Percentiles rank a stretch among this genome's conserved stretches.
phyloP scores from a whole-genome alignment of 2,888 invertebrate species.

The Drosophila rubida region DNA sequence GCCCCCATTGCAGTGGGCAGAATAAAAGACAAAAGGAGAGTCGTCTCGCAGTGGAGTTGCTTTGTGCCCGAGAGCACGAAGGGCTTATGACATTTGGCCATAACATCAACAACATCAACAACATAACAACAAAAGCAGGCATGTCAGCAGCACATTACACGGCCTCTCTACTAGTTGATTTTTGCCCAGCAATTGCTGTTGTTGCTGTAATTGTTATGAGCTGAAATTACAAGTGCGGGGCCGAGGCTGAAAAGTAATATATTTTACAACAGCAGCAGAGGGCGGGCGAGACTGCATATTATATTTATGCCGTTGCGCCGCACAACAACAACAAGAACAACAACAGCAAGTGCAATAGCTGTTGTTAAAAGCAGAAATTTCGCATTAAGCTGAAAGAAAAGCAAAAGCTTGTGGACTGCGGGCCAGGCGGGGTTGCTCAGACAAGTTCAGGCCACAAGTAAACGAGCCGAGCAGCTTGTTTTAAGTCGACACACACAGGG shows the following conservation, averaged over 20 bases:
- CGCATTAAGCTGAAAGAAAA: conserved; percentile 77
- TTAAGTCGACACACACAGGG: conserved; percentile 42
- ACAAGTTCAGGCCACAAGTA: conserved; percentile 75
- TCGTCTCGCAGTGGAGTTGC: conserved; percentile 29
- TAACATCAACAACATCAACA: conserved; percentile 35
- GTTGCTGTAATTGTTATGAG: conserved; percentile 79
- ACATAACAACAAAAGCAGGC: conserved; percentile 34
- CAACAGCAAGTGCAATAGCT: conserved; percentile 58
- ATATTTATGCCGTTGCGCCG: conserved; percentile 70
- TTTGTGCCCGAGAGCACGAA: conserved; percentile 52
- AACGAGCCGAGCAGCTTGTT: conserved; percentile 75
- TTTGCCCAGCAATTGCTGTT: conserved; percentile 64
- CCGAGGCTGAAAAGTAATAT: conserved; percentile 70
- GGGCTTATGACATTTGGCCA: conserved; percentile 73
- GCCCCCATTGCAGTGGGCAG: conserved; percentile 3
- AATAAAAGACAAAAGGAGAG: conserved; percentile 28
- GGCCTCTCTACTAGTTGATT: conserved; percentile 59
- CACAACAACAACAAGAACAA: conserved; percentile 35
- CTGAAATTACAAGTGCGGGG: conserved; percentile 60
- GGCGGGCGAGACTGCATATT: conserved; percentile 78
- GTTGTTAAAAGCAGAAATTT: conserved; percentile 77
- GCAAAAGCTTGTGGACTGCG: conserved; percentile 44
- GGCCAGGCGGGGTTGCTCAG: conserved; percentile 19
- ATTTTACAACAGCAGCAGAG: conserved; percentile 67
- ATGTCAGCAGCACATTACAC: conserved; percentile 76